Percentiles rank a stretch among this genome's conserved stretches.
Evolutionary conservation across 2,797 vertebrate species (phyloP).

Genomic region (Perodicticus potto): DNA sequence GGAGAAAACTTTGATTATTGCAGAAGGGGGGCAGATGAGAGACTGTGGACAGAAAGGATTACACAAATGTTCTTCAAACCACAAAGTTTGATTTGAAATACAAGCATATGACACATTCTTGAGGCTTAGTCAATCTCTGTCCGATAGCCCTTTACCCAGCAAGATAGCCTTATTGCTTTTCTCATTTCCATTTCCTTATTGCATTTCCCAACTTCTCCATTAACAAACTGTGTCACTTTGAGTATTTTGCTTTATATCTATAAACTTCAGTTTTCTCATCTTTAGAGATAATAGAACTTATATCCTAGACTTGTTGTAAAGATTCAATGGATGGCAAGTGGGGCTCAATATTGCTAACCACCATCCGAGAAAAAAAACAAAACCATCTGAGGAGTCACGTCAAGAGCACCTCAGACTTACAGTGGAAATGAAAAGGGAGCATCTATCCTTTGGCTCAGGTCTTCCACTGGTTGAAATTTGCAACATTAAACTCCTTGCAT

Average conservation of each 20-base stretch:
- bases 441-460: neutral
- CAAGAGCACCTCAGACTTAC: neutral
- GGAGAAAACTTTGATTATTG: neutral
- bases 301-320: neutral
- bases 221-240: neutral
- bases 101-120: accelerated
- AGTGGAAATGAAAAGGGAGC: neutral
- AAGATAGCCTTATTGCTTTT: neutral
- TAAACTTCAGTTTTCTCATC: neutral
- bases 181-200: no score
- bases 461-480: neutral
- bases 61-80: neutral
- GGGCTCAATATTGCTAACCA: neutral
- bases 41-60: neutral
- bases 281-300: neutral
- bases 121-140: neutral
- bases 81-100: neutral
- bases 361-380: neutral
- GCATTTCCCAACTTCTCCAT: neutral
- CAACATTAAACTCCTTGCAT: neutral
- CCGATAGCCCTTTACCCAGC: neutral
- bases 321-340: neutral
- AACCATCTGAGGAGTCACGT: neutral
- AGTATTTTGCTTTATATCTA: neutral
- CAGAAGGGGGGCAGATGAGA: neutral